Evolutionary conservation across 2,113 vertebrate species (phyloP), one percentile per base, ranked within the genome.

Genomic region (Lophius piscatorius): DNA sequence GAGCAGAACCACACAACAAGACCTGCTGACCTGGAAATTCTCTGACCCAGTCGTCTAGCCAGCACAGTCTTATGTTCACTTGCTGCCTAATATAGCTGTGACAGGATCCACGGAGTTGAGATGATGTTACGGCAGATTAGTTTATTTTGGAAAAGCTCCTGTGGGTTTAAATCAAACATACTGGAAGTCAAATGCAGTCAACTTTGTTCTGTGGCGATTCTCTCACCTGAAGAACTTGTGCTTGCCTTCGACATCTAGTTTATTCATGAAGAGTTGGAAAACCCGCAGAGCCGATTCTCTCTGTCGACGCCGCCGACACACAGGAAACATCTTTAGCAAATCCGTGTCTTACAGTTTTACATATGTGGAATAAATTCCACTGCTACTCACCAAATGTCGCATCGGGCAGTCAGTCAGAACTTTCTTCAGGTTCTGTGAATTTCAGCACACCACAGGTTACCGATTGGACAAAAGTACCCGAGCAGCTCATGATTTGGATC

Each of bases 201-300:
- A 13, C 2, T 13, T 13, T 6, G 5, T 20, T 13, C 9, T n/a
- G 13, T 20, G 6, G 12, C 34, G 29, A 31, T 16, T 42, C 29
- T 73, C 71, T 82, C 87, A 98, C 95, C 94, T 94, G 90, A 98
- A 97, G 71, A 97, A 94, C 9, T 84, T 95, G 10, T 96, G 90
- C 89, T 95, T 99, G 64, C 94, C 95, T 81, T 94, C 93, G 44
- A 73, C 46, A 9, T 93, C 90, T 82, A 98, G 91, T 79, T 96
- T 98, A 82, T 95, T 79, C 74, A 97, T 95, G 73, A 92, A 92
- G 7, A 96, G 83, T 67, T 98, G 96, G 65, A 98, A 93, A 70
- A 95, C 70, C 52, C 81, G 81, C 47, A 98, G 89, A 57, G 92
- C 91, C 13, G 90, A 94, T 86, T 92, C 90, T 85, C 94, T 94